Evolutionary conservation across 2,113 vertebrate species (phyloP), one percentile per base, ranked within the genome.

Genomic region (Phaethon lepturus): DNA sequence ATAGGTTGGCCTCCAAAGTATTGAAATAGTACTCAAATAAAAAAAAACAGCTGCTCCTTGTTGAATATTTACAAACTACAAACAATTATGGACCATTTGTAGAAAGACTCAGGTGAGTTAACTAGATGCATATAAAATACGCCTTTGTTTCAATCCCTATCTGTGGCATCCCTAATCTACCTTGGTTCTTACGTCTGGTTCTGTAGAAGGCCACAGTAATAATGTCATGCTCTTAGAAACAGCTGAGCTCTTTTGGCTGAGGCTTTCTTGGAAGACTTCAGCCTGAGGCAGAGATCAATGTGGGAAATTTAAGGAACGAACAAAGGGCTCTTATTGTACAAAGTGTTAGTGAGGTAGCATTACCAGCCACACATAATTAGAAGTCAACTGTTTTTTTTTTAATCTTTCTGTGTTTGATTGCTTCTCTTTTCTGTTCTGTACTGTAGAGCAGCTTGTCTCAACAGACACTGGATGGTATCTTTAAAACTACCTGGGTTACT

Each of bases 11-110:
- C 20, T 76, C n/a, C 7, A 33, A 91, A 71, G 4, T 16, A n/a
- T 4, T 62, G 23, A 67, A 60, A 75, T 44, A 13, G 22, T n/a
- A 15, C 28, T 52, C 18, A 62, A 74, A 68, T 53, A 12, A 38
- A 90, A 88, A 75, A 89, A 82, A n/a, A 0, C 3, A 42, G 3
- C 17, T 44, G 44, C 0, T 1, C 35, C 4, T 64, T 8, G 33
- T 10, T 0, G 2, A 75, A 79, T 63, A 83, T 67, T 75, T 62
- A 22, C 40, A 60, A 81, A 31, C 17, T 56, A 38, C 47, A 72
- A 73, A 17, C 24, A 47, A 24, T 69, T 45, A 25, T 5, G 18
- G 28, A 20, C 1, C 24, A 29, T 45, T 69, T 59, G 7, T 24
- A 47, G 35, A 67, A 83, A 79, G 17, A 35, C 18, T 45, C 3